Evolutionary conservation across 2,113 vertebrate species (phyloP).

Genomic region (Tachuris rubrigastra): DNA sequence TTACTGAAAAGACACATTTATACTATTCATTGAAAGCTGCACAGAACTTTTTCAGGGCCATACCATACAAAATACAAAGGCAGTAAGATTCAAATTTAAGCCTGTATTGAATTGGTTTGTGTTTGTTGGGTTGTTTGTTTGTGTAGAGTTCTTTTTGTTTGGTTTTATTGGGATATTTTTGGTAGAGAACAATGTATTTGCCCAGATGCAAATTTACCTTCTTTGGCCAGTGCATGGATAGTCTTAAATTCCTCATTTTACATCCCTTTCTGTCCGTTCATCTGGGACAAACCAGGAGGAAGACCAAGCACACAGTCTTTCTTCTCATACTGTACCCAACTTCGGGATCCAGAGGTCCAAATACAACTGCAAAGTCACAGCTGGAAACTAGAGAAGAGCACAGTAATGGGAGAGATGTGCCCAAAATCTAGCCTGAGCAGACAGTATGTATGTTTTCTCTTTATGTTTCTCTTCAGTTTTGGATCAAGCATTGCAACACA

Average conservation of each 20-base stretch:
- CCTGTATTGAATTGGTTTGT: background rate
- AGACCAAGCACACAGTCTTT: background rate
- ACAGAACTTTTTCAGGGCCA: background rate
- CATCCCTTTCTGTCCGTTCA: background rate
- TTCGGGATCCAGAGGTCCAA: background rate
- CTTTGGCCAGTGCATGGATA: background rate
- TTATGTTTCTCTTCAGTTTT: background rate
- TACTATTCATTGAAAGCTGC: background rate
- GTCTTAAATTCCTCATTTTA: background rate
- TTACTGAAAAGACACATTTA: background rate
- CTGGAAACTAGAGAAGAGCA: background rate
- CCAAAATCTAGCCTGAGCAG: background rate
- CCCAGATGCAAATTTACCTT: background rate
- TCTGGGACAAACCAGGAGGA: background rate
- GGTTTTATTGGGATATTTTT: background rate
- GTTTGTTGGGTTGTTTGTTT: background rate
- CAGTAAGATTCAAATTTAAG: background rate
- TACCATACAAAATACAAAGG: background rate
- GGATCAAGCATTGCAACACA: background rate
- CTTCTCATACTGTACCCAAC: background rate
- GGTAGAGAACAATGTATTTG: background rate
- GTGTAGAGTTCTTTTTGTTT: background rate
- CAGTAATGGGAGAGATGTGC: background rate
- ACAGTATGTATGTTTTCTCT: background rate
- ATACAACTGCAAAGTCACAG: background rate